Evolutionary conservation across 2,797 vertebrate genomes (phyloP).

Genomic region (Gallirallus australis): DNA sequence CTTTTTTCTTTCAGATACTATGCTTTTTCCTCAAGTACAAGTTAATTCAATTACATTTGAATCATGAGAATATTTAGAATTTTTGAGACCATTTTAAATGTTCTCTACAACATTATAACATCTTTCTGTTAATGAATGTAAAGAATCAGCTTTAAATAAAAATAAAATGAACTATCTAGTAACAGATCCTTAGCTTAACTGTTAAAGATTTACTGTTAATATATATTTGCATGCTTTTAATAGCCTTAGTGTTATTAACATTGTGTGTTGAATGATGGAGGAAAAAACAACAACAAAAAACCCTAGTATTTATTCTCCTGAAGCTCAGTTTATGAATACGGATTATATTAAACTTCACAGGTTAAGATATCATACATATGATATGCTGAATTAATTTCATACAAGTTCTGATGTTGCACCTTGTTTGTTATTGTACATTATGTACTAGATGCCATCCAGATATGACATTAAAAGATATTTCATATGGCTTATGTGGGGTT

Average conservation of each 20-base stretch:
- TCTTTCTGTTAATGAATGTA: background rate
- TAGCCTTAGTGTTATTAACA: background rate
- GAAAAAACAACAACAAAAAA: background rate
- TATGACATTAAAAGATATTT: too few relatives aligned
- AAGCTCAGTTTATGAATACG: background rate
- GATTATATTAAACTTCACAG: background rate
- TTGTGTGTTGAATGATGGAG: background rate
- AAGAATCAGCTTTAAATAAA: background rate
- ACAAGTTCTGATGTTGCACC: too few relatives aligned
- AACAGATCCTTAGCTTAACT: background rate
- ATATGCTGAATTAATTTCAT: background rate
- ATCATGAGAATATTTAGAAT: background rate
- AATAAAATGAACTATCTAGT: background rate
- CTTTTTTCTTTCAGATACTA: background rate
- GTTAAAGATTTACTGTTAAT: background rate
- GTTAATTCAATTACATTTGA: background rate
- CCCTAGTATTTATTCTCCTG: background rate
- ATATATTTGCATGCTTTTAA: background rate
- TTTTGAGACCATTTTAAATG: background rate
- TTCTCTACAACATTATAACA: background rate
- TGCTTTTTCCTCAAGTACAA: background rate
- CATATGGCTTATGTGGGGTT: too few relatives aligned
- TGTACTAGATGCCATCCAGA: too few relatives aligned
- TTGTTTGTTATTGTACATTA: too few relatives aligned
- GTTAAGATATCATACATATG: background rate